Conservation (phyloP, 1,140 invertebrate genomes). For the Macrotrachela quadricornifera region DNA sequence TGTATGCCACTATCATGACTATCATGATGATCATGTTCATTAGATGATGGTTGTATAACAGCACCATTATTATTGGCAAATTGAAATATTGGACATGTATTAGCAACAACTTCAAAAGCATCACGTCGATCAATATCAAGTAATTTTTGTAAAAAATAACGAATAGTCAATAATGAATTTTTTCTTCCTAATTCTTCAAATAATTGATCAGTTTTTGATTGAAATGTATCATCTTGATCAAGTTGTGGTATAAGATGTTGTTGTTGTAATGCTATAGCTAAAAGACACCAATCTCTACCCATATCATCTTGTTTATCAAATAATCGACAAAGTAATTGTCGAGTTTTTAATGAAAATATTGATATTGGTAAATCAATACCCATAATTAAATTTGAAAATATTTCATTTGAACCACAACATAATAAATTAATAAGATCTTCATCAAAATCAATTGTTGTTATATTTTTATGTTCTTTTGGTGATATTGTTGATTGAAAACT, state of each 20-base stretch:
- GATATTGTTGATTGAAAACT: too few relatives aligned
- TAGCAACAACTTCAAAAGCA: slow-evolving; percentile 32
- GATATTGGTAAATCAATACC: slow-evolving; percentile 35
- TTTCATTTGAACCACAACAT: slow-evolving; percentile 40
- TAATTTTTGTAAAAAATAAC: slow-evolving; percentile 32
- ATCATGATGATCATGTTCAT: too few relatives aligned
- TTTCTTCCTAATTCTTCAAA: slow-evolving; percentile 31
- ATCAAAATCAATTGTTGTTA: slow-evolving; percentile 22
- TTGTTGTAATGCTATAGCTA: slow-evolving; percentile 49
- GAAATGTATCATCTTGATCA: slow-evolving; percentile 17
- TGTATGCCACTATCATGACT: too few relatives aligned
- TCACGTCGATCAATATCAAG: slow-evolving; percentile 34
- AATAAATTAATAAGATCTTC: slow-evolving; percentile 47
- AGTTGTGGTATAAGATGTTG: slow-evolving; percentile 34
- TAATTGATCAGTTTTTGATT: slow-evolving; percentile 33
- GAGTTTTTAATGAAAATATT: slow-evolving; percentile 33
- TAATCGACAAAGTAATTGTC: slow-evolving; percentile 35
- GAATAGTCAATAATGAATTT: slow-evolving; percentile 18
- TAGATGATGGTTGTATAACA: too few relatives aligned
- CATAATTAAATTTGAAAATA: slow-evolving; percentile 24
- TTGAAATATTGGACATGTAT: slow-evolving; percentile 30
- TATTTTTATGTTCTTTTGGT: too few relatives aligned
- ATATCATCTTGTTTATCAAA: slow-evolving; percentile 54
- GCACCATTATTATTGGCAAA: slow-evolving; percentile 9
- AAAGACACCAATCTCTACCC: slow-evolving; percentile 57